Percentiles rank a stretch among this genome's conserved stretches.
These are phyloP conservation scores for Lemur catta DNA, from an alignment of 2,797 vertebrate genomes.

Conservation along the genomic window DNA sequence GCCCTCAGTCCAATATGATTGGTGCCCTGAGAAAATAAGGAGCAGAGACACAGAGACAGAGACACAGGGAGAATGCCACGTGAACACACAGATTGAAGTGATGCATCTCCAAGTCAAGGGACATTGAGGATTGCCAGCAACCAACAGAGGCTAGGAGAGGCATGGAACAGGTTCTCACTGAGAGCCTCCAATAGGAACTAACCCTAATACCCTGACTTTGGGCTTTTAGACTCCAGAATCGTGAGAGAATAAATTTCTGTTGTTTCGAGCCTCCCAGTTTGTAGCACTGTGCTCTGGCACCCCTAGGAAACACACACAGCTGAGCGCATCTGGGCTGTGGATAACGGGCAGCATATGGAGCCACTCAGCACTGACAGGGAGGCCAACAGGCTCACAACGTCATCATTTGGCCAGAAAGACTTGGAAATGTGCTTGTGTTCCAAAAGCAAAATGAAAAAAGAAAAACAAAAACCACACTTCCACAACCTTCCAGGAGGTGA, in stretches of 20 bases:
- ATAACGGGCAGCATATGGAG: background rate
- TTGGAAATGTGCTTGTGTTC: background rate
- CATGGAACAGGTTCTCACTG: background rate
- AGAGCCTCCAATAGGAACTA: background rate
- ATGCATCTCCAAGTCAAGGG: background rate
- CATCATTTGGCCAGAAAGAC: background rate
- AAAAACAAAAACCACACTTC: background rate
- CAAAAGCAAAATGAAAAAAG: background rate
- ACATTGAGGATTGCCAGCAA: background rate
- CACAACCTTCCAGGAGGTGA: background rate
- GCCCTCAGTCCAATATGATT: background rate
- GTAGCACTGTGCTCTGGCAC: background rate
- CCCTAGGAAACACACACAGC: background rate
- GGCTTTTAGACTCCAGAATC: background rate
- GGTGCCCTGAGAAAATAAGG: background rate
- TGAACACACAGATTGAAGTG: background rate
- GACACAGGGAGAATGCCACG: background rate
- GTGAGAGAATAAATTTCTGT: background rate
- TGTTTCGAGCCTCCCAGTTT: background rate
- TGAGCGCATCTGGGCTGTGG: background rate
- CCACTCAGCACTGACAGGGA: background rate
- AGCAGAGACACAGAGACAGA: background rate
- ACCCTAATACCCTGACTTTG: background rate
- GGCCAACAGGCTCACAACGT: accelerated
- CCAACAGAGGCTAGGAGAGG: background rate